Conservation (phyloP, 2,797 vertebrate species). For the Melanotaenia trifasciata region DNA sequence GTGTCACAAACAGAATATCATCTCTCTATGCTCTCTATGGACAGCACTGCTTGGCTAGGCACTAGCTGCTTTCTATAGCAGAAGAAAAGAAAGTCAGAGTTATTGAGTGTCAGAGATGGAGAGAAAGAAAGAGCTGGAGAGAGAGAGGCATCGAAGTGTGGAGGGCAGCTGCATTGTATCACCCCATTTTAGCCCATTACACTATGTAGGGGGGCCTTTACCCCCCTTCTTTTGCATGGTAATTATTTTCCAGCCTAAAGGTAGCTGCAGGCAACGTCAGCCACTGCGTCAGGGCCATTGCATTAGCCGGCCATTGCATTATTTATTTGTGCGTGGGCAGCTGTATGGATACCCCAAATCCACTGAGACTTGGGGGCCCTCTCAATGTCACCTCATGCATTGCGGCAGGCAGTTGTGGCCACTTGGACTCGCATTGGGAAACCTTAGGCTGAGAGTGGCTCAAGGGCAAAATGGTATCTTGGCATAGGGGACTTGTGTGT, state of each 20-base stretch:
- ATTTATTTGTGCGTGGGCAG: conserved; percentile 84
- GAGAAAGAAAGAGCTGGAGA: conserved; percentile 40
- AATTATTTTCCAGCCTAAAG: conserved; percentile 89
- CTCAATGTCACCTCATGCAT: conserved; percentile 82
- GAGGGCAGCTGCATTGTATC: conserved; percentile 84
- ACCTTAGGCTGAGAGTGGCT: conserved; percentile 74
- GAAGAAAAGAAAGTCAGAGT: conserved; percentile 30
- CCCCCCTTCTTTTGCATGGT: conserved; percentile 82
- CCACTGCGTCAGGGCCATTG: conserved; percentile 83
- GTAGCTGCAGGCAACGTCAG: conserved; percentile 86
- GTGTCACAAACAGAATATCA: conserved; percentile 62
- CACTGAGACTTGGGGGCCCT: conserved; percentile 74
- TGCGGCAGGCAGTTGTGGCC: conserved; percentile 63
- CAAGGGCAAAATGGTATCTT: conserved; percentile 73
- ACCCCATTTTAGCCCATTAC: conserved; percentile 83
- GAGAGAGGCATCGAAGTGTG: conserved; percentile 67
- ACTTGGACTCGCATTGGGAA: conserved; percentile 60
- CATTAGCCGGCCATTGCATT: conserved; percentile 87
- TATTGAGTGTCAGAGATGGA: conserved; percentile 54
- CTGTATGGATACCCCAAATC: conserved; percentile 82
- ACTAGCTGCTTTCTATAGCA: conserved; percentile 51
- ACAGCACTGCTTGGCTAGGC: conserved; percentile 50
- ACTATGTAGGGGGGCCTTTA: conserved; percentile 75
- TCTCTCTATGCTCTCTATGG: conserved; percentile 48
- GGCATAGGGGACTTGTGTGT: conserved; percentile 58